These are phyloP conservation scores for Takifugu ocellatus DNA, from an alignment of 2,797 vertebrate genomes.

Conservation along the genomic window DNA sequence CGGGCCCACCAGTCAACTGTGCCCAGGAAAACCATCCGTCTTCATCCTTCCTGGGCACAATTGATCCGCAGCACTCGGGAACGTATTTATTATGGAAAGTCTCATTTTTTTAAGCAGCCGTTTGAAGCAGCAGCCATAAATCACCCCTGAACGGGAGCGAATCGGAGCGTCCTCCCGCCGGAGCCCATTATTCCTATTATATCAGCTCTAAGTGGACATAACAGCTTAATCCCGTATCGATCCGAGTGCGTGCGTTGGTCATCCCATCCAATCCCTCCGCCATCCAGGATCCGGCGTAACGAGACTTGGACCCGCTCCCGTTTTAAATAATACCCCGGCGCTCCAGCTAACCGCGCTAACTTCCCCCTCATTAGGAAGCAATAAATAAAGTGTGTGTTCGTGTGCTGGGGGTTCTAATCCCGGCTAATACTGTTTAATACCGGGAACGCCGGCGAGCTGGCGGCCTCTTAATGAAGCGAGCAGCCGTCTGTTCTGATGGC, in stretches of 20 bases:
- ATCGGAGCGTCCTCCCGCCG: slow-evolving; percentile 40
- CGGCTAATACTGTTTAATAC: slow-evolving; percentile 66
- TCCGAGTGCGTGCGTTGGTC: slow-evolving; percentile 41
- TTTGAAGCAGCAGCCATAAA: slow-evolving; percentile 74
- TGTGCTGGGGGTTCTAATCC: slow-evolving; percentile 61
- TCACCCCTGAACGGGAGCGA: slow-evolving; percentile 57
- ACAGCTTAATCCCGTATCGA: slow-evolving; percentile 67
- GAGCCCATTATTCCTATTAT: slow-evolving; percentile 67
- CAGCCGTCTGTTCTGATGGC: slow-evolving; percentile 64
- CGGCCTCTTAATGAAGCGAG: slow-evolving; percentile 71
- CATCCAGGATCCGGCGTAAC: slow-evolving; percentile 8
- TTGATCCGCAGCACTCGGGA: slow-evolving; percentile 75
- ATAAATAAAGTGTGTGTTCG: slow-evolving; percentile 32
- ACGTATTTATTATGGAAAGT: slow-evolving; percentile 79
- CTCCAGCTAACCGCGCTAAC: slow-evolving; percentile 22
- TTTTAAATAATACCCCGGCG: too few relatives aligned
- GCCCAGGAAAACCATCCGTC: slow-evolving; percentile 52
- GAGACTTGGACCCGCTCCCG: slow-evolving; percentile 29
- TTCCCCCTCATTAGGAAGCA: slow-evolving; percentile 52
- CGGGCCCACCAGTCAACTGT: slow-evolving; percentile 38
- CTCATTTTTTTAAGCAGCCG: slow-evolving; percentile 70
- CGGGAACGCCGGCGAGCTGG: slow-evolving; percentile 56
- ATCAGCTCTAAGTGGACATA: slow-evolving; percentile 66
- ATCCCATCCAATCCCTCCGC: slow-evolving; percentile 3
- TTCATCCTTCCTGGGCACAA: slow-evolving; percentile 65